These are phyloP conservation scores for Nylanderia fulva DNA, from an alignment of 1,140 invertebrate species.

Conservation along the genomic window DNA sequence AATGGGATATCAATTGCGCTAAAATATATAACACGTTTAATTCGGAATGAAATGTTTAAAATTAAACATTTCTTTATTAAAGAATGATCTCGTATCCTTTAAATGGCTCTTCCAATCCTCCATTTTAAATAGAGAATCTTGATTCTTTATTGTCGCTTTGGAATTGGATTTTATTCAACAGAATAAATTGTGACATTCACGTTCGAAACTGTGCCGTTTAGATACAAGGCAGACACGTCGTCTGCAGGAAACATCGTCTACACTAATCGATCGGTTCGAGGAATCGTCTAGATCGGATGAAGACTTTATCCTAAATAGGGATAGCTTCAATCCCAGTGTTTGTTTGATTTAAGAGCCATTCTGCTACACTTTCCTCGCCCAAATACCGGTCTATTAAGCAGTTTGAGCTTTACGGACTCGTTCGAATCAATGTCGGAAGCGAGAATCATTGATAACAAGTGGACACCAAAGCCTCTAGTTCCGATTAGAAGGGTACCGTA, in stretches of 20 bases:
- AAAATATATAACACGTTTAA: too few species aligned
- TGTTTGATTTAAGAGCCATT: not conserved
- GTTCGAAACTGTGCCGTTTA: not conserved
- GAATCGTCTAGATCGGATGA: conserved; percentile 22
- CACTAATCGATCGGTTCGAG: not conserved
- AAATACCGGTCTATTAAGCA: not conserved
- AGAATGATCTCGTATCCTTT: too few species aligned
- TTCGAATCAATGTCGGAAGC: not conserved
- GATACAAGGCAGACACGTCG: not conserved
- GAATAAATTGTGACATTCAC: too few species aligned
- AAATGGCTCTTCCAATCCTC: too few species aligned
- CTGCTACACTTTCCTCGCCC: not conserved
- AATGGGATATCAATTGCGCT: too few species aligned
- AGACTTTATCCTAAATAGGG: not conserved
- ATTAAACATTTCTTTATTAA: too few species aligned
- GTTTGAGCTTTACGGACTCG: not conserved
- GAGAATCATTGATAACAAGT: not conserved
- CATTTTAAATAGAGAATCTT: too few species aligned
- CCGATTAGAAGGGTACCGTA: too few species aligned
- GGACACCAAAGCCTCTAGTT: not conserved
- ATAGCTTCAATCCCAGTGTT: conserved; percentile 3
- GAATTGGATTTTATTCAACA: too few species aligned
- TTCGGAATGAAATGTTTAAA: too few species aligned
- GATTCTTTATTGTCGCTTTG: too few species aligned
- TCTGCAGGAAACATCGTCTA: not conserved